Evolutionary conservation across 2,797 vertebrate species (phyloP).

Genomic region (Acrocephalus scirpaceus): DNA sequence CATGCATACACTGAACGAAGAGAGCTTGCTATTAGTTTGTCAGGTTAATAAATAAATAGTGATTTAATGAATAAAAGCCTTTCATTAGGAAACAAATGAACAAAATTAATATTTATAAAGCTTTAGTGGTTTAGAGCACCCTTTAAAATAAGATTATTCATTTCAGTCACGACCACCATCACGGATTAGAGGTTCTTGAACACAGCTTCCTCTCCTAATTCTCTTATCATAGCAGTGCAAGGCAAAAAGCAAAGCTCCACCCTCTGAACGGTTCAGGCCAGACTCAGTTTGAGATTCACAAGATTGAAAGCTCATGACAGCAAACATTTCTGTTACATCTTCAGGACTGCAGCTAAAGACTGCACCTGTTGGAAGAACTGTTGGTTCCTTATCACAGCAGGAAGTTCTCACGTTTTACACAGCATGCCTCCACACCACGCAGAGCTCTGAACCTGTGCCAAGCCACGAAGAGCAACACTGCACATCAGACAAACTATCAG

Average conservation of each 20-base stretch:
- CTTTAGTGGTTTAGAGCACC: conserved; percentile 15
- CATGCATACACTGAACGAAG: conserved; percentile 52
- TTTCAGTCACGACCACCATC: conserved; percentile 3
- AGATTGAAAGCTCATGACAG: fast-evolving
- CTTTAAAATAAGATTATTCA: conserved; percentile 38
- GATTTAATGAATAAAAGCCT: conserved; percentile 46
- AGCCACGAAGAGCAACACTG: not conserved
- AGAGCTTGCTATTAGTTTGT: conserved; percentile 70
- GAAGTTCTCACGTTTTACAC: not conserved
- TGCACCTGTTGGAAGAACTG: conserved; percentile 21
- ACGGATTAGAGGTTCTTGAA: not conserved
- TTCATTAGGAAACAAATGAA: conserved; percentile 60
- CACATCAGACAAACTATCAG: fast-evolving
- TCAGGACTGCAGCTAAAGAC: not conserved
- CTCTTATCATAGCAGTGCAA: not conserved
- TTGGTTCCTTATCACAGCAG: not conserved
- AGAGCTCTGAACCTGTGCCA: not conserved
- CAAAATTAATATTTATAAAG: conserved; percentile 67
- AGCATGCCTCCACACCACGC: not conserved
- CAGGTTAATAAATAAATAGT: conserved; percentile 66
- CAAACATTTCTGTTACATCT: not conserved
- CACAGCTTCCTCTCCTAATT: not conserved
- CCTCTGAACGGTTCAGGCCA: not conserved
- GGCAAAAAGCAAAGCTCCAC: not conserved
- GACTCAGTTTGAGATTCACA: not conserved